Conservation (phyloP, 53 echinoderm and acorn worm species). For the Henricia sp. region DNA sequence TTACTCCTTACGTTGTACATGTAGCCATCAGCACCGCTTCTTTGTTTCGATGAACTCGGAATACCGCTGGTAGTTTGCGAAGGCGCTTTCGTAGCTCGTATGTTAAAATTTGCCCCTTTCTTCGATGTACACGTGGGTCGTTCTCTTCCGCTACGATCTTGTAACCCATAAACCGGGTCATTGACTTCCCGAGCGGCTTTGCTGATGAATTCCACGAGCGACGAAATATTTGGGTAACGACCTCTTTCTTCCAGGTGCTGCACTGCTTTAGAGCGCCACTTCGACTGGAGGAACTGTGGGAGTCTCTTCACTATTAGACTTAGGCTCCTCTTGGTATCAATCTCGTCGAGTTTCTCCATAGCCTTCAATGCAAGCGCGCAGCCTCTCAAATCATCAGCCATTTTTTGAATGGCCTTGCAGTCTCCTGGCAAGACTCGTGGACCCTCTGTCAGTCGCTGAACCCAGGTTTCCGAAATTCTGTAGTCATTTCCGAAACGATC, state of each 20-base stretch:
- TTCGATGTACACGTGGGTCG: too few relatives aligned
- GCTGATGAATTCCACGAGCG: slow-evolving; percentile 21
- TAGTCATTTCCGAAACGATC: not conserved
- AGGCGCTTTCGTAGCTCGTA: too few relatives aligned
- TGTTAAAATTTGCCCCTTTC: too few relatives aligned
- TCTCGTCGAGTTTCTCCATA: not conserved
- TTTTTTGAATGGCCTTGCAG: not conserved
- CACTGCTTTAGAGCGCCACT: slow-evolving; percentile 16
- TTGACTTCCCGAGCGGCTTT: slow-evolving; percentile 15
- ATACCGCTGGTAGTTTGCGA: too few relatives aligned
- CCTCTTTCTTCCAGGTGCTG: not conserved
- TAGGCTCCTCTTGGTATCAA: slow-evolving; percentile 1
- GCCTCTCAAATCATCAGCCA: not conserved
- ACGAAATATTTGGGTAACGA: not conserved
- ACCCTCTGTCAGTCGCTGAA: not conserved
- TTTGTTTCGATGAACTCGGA: too few relatives aligned
- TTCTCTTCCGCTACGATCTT: too few relatives aligned
- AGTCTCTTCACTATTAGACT: not conserved
- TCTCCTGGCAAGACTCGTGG: not conserved
- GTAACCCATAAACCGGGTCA: too few relatives aligned
- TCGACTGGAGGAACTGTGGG: not conserved
- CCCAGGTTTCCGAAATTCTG: slow-evolving; percentile 2
- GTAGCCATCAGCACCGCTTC: too few relatives aligned
- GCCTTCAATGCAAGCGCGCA: not conserved
- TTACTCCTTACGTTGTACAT: too few relatives aligned